phyloP scores from a whole-genome alignment of 2,113 vertebrate genomes.

The Forbesichthys agassizii region DNA sequence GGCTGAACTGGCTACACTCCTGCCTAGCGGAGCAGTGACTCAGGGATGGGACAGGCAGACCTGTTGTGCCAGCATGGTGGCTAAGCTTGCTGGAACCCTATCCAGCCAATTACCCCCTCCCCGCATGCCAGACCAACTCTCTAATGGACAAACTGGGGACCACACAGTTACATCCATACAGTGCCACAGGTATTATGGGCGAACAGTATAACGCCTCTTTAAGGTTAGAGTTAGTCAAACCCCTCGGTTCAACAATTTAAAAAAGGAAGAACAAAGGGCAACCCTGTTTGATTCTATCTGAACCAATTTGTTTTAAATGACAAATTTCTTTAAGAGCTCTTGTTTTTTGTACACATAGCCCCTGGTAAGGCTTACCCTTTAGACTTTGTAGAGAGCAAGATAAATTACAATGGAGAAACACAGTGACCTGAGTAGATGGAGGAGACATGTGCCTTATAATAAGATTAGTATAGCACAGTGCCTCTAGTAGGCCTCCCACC shows the following conservation, averaged over 20 bases:
- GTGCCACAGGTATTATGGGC: slow-evolving; percentile 52
- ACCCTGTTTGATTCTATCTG: slow-evolving; percentile 52
- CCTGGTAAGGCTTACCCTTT: slow-evolving; percentile 73
- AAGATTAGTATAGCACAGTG: too few species aligned
- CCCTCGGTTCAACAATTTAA: slow-evolving; percentile 29
- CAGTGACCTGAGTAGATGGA: slow-evolving; percentile 20
- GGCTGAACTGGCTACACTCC: slow-evolving; percentile 60
- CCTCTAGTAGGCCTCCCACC: neutral
- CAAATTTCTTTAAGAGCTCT: slow-evolving; percentile 61
- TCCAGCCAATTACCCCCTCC: neutral
- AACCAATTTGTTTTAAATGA: slow-evolving; percentile 71
- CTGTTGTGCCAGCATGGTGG: slow-evolving; percentile 75
- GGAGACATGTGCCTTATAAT: neutral
- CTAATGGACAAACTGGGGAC: slow-evolving; percentile 77
- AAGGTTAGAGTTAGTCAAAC: slow-evolving; percentile 5
- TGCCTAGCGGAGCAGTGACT: slow-evolving; percentile 63
- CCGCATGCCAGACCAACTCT: slow-evolving; percentile 58
- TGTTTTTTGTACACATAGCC: slow-evolving; percentile 67
- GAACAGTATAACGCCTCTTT: slow-evolving; percentile 38
- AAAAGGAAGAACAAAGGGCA: slow-evolving; percentile 36
- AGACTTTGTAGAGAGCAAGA: slow-evolving; percentile 46
- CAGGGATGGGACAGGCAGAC: slow-evolving; percentile 58
- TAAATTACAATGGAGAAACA: neutral
- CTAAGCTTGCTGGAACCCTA: slow-evolving; percentile 75
- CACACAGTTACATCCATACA: slow-evolving; percentile 52